Conservation (phyloP, 2,113 vertebrate species). For the Silurus meridionalis region DNA sequence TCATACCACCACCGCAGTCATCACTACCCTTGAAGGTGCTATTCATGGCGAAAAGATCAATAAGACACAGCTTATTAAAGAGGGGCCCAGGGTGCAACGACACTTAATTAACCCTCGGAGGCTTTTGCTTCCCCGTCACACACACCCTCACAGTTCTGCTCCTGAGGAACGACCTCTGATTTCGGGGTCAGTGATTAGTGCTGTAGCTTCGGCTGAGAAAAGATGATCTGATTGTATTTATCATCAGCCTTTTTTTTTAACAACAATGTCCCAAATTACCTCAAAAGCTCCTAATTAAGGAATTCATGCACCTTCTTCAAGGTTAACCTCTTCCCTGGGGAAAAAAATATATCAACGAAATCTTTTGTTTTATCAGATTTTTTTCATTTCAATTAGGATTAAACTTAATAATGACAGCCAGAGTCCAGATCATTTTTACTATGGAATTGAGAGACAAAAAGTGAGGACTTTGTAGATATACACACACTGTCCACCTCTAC, state of each 20-base stretch:
- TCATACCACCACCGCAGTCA: too few species aligned
- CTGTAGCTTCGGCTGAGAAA: not conserved
- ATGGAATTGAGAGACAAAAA: too few species aligned
- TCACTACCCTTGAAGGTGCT: constrained; percentile 32
- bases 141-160: not conserved
- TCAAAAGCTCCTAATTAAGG: not conserved
- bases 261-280: not conserved
- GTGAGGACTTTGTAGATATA: too few species aligned
- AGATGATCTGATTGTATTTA: constrained; percentile 8
- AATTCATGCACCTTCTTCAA: not conserved
- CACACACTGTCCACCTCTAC: too few species aligned
- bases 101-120: constrained; percentile 64
- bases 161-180: constrained; percentile 2
- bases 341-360: too few species aligned
- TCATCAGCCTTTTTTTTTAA: constrained; percentile 4
- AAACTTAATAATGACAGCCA: too few species aligned
- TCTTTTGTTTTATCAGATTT: too few species aligned
- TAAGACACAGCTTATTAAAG: constrained; percentile 63
- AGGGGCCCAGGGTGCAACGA: constrained; percentile 47
- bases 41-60: constrained; percentile 53
- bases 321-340: too few species aligned
- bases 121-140: constrained; percentile 29
- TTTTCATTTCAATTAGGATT: too few species aligned
- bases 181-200: not conserved
- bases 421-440: too few species aligned